phyloP scores from a whole-genome alignment of 2,797 vertebrate genomes.

The Alauda arvensis region DNA sequence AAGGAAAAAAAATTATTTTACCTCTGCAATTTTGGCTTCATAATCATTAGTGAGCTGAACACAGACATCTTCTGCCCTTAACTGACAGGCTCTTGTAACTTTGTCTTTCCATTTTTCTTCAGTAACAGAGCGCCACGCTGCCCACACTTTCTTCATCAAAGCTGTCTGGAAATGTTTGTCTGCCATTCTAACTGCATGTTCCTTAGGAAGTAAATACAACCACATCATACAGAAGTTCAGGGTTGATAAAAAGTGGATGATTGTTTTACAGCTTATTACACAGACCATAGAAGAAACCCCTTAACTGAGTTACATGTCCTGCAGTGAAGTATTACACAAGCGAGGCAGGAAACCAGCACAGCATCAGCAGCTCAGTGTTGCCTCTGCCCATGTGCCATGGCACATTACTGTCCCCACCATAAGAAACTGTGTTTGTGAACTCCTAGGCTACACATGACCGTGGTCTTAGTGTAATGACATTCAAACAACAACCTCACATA shows the following conservation, averaged over 20 bases:
- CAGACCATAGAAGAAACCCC: fast-evolving
- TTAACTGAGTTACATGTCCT: fast-evolving
- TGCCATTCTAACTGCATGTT: slow-evolving; percentile 75
- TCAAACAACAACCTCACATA: neutral
- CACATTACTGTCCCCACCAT: fast-evolving
- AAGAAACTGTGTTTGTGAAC: neutral
- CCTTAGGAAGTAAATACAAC: slow-evolving; percentile 42
- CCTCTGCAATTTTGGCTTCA: slow-evolving; percentile 84
- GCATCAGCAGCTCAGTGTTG: neutral
- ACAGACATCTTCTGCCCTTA: slow-evolving; percentile 88
- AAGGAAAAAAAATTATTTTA: slow-evolving; percentile 49
- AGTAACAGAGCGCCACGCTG: slow-evolving; percentile 79
- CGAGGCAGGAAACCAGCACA: no score
- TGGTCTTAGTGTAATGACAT: neutral
- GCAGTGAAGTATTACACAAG: neutral
- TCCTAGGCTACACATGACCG: neutral
- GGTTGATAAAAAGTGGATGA: neutral
- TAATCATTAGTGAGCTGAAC: slow-evolving; percentile 83
- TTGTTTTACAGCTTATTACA: neutral
- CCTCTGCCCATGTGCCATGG: fast-evolving
- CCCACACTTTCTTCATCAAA: slow-evolving; percentile 87
- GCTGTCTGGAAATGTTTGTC: slow-evolving; percentile 78
- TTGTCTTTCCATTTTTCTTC: slow-evolving; percentile 85
- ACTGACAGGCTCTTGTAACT: slow-evolving; percentile 84
- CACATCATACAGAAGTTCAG: neutral